A percentile compares a stretch with the other conserved stretches of the same genome.
These are phyloP conservation scores for Iphiclides podalirius DNA, from an alignment of 2,888 invertebrate species.

Conservation along the genomic window DNA sequence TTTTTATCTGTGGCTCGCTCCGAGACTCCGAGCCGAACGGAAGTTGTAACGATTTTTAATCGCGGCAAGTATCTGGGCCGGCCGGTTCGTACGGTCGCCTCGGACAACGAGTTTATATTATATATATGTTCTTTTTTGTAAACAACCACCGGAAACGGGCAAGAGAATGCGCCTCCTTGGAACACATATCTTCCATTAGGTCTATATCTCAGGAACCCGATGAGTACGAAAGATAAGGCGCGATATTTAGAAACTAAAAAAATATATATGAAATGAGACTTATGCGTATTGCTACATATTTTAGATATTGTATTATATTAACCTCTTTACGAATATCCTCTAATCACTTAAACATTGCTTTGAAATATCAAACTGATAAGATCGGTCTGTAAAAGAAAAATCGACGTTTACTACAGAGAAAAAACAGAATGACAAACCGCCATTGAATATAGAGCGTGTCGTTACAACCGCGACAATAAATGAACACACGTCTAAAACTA, in stretches of 20 bases:
- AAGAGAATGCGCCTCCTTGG: constrained; percentile 63
- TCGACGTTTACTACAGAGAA: too few relatives aligned
- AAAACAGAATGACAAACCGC: too few relatives aligned
- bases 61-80: constrained; percentile 72
- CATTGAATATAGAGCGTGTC: too few relatives aligned
- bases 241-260: constrained; percentile 38
- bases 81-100: constrained; percentile 60
- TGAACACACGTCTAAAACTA: too few relatives aligned
- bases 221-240: constrained; percentile 60
- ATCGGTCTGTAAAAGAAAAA: too few relatives aligned
- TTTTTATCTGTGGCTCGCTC: constrained; percentile 73
- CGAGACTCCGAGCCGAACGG: constrained; percentile 69
- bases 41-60: constrained; percentile 80
- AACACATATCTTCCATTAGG: constrained; percentile 77
- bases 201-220: constrained; percentile 64
- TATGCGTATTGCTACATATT: too few relatives aligned
- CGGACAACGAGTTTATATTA: constrained; percentile 63
- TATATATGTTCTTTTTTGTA: constrained; percentile 62
- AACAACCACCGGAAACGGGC: constrained; percentile 75
- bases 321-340: too few relatives aligned
- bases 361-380: too few relatives aligned
- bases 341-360: too few relatives aligned
- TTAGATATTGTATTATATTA: too few relatives aligned
- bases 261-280: constrained; percentile 9
- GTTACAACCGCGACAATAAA: too few relatives aligned